These are phyloP conservation scores for Drosophila hamatofila DNA, from an alignment of 2,888 invertebrate species.

Conservation along the genomic window DNA sequence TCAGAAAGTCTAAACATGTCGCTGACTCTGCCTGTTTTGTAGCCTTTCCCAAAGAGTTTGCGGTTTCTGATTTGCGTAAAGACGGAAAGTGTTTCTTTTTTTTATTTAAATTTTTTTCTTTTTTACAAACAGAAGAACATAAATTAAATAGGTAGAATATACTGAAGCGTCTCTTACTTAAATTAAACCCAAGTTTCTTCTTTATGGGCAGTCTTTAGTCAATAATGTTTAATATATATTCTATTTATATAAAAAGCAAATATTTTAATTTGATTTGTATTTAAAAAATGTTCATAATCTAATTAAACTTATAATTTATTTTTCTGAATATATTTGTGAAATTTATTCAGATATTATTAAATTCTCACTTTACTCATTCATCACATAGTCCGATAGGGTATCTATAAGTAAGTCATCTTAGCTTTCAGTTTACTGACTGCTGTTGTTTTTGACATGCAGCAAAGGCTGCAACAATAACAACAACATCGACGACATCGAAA, in stretches of 20 bases:
- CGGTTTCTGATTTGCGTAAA: slow-evolving; percentile 56
- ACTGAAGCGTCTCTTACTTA: background rate
- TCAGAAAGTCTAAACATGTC: slow-evolving; percentile 76
- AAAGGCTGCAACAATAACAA: slow-evolving; percentile 22
- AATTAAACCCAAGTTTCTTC: background rate
- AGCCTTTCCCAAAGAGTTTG: slow-evolving; percentile 66
- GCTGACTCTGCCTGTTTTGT: slow-evolving; percentile 44
- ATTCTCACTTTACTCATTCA: too few relatives aligned
- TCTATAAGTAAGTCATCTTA: slow-evolving; percentile 13
- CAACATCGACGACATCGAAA: slow-evolving; percentile 51
- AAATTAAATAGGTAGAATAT: background rate
- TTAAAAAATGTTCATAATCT: too few relatives aligned
- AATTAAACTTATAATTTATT: too few relatives aligned
- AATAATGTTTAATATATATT: background rate
- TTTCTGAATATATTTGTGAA: too few relatives aligned
- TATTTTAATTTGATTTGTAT: background rate
- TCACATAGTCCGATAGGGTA: slow-evolving; percentile 16
- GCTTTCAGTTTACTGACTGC: background rate
- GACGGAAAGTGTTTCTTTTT: slow-evolving; percentile 75
- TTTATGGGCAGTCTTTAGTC: background rate
- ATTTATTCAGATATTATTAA: too few relatives aligned
- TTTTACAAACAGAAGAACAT: slow-evolving; percentile 6
- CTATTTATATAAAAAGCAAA: background rate
- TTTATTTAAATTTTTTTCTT: slow-evolving; percentile 17
- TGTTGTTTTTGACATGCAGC: slow-evolving; percentile 21